phyloP scores from a whole-genome alignment of 2,113 vertebrate species.

The Cyanoliseus patagonus region DNA sequence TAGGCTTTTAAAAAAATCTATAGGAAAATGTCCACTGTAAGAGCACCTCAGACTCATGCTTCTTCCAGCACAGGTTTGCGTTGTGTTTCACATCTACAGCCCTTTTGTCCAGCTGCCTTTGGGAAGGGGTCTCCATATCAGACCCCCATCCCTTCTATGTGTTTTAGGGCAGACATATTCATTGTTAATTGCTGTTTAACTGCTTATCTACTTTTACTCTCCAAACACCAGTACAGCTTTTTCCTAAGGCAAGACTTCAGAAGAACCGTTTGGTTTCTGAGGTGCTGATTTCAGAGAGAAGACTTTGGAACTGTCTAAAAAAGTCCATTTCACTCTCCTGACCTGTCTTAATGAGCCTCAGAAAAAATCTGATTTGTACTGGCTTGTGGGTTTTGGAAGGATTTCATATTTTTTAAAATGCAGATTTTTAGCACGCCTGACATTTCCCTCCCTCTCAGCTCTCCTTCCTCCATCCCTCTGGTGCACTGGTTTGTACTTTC shows the following conservation, averaged over 20 bases:
- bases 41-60: background rate
- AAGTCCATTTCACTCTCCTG: background rate
- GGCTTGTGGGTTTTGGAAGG: background rate
- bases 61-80: background rate
- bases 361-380: background rate
- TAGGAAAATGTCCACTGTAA: background rate
- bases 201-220: background rate
- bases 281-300: background rate
- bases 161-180: background rate
- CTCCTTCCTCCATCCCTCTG: background rate
- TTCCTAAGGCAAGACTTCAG: background rate
- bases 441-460: background rate
- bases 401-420: background rate
- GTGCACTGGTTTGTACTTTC: background rate
- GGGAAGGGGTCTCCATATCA: background rate
- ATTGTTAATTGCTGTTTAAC: background rate
- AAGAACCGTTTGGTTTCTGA: background rate
- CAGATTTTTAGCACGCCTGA: background rate
- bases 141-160: fast-evolving
- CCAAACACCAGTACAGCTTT: background rate
- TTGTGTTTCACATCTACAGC: background rate
- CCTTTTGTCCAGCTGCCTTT: background rate
- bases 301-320: background rate
- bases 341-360: background rate
- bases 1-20: background rate